Evolutionary conservation across 1,140 invertebrate species (phyloP).

Genomic region (Plectrocnemia conspersa): DNA sequence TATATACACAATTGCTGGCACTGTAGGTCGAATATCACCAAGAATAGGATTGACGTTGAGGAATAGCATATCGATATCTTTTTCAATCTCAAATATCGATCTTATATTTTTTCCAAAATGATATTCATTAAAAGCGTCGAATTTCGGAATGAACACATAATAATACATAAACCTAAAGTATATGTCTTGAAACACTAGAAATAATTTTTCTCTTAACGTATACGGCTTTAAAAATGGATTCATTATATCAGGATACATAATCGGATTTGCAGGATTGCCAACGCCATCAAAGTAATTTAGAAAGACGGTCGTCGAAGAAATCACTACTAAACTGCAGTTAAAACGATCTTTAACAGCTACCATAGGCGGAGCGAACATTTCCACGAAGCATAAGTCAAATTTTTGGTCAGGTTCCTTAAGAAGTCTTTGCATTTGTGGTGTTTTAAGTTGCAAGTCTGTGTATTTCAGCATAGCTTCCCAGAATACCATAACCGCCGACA

Average conservation of each 20-base stretch:
- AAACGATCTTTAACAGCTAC: slow-evolving; percentile 38
- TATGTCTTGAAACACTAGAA: slow-evolving; percentile 35
- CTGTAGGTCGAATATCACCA: slow-evolving; percentile 30
- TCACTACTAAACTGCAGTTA: slow-evolving; percentile 38
- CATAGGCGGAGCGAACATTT: slow-evolving; percentile 35
- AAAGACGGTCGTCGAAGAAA: slow-evolving; percentile 36
- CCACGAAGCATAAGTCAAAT: slow-evolving; percentile 41
- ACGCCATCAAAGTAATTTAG: slow-evolving; percentile 33
- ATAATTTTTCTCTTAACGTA: slow-evolving; percentile 39
- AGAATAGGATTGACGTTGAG: slow-evolving; percentile 38
- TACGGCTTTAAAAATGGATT: slow-evolving; percentile 27
- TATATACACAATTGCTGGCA: slow-evolving; percentile 33
- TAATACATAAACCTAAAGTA: slow-evolving; percentile 22
- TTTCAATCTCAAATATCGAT: slow-evolving; percentile 32
- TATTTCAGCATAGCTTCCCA: slow-evolving; percentile 22
- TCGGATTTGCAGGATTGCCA: slow-evolving; percentile 39
- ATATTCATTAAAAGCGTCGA: slow-evolving; percentile 35
- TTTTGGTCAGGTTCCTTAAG: slow-evolving; percentile 38
- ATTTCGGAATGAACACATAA: slow-evolving; percentile 23
- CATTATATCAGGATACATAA: slow-evolving; percentile 37
- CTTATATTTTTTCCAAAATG: slow-evolving; percentile 38
- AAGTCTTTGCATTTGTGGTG: slow-evolving; percentile 36
- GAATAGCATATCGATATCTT: slow-evolving; percentile 37
- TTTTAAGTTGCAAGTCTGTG: slow-evolving; percentile 19
- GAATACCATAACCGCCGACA: slow-evolving; percentile 21